These are phyloP conservation scores for Microplitis manilae DNA, from an alignment of 2,888 invertebrate genomes.

Conservation along the genomic window DNA sequence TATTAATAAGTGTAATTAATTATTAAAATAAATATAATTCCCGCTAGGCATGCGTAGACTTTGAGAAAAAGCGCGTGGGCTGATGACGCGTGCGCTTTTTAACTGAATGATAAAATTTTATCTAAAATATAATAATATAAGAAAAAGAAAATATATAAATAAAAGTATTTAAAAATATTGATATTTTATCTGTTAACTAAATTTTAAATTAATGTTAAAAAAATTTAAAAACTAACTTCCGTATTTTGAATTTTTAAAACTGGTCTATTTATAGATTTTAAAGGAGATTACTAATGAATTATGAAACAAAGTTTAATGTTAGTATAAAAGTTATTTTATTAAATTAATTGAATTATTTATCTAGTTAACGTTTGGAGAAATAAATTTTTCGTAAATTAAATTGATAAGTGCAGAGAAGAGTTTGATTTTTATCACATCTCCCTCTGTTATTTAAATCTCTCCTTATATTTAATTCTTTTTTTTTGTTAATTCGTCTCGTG, in stretches of 20 bases:
- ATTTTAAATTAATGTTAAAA: no score
- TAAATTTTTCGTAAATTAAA: neutral
- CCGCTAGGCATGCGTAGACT: neutral
- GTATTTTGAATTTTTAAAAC: neutral
- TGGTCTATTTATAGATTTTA: conserved; percentile 25
- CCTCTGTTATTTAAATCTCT: neutral
- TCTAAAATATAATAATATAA: neutral
- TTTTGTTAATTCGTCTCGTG: conserved; percentile 32
- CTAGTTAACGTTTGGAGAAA: neutral
- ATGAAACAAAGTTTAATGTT: neutral
- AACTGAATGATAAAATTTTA: neutral
- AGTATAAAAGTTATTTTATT: conserved; percentile 1
- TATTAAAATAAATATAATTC: neutral
- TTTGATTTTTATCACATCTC: conserved; percentile 4
- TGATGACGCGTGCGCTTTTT: neutral
- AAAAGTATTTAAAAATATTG: no score
- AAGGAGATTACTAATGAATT: conserved; percentile 19
- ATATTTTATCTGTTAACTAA: no score
- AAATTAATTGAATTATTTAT: neutral
- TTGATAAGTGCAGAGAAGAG: neutral
- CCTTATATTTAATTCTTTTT: neutral
- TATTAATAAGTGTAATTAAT: neutral
- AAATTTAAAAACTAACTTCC: no score
- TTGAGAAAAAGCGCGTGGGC: neutral
- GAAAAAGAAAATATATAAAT: no score